Base-by-base conservation (phyloP, 1,140 invertebrate species). In the Oryctes rhinoceros region DNA sequence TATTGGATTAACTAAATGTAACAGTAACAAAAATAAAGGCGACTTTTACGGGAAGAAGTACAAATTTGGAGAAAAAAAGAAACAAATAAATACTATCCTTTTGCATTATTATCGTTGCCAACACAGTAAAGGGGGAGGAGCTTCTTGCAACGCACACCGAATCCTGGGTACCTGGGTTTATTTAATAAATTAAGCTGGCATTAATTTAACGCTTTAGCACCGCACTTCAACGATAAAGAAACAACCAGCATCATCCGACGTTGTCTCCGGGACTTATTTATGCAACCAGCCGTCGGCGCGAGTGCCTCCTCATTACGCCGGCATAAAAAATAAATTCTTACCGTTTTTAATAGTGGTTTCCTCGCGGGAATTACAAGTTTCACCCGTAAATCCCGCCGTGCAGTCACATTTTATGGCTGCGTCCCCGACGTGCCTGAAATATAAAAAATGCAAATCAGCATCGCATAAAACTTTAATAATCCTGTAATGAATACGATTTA, bases 401-500 rank as follows among this genome's bases (percentile, higher is more conserved):
- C 87, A 88, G 47, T 85, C 85, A 82, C 83, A 86, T 82, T 84
- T 83, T 65, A 86, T 83, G 15, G 83, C 83, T 65, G 83, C 79
- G 11, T 83, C 83, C 59, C 85, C 85, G 18, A 86, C 82, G 79
- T 86, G 85, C 67, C 85, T 87, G 83, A 79, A 84, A 86, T 75
- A 78, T 81, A 76, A 39, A 79, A 71, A 71, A 71, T 71, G 65
- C 20, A 71, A 71, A 71, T 71, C 65, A 71, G 65, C 65, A 71
- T 71, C 65, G 65, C 65, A 71, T 71, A 71, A 71, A 71, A 71
- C 65, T 37, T 71, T 71, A 71, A 37, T 71, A 71, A 71, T 71
- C 65, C 65, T 15, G 37, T 71, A 71, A 71, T 71, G 65, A 71
- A 71, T 71, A 71, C 20, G 44, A 76, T 81, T 62, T 80, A 39